phyloP scores from a whole-genome alignment of 2,113 vertebrate species.

The Dromaius novaehollandiae region DNA sequence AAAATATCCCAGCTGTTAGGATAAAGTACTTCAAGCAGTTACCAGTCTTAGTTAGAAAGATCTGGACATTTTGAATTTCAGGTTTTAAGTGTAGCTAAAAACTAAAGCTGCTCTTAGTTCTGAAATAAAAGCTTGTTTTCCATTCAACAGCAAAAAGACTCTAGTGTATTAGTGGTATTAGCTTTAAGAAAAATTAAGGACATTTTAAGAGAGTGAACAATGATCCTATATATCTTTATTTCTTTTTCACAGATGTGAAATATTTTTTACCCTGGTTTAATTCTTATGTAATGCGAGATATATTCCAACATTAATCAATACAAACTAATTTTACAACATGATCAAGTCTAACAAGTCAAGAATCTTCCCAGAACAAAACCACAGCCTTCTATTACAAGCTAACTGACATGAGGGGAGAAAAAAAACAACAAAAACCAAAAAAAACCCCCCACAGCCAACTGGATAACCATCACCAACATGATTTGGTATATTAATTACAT shows the following conservation, averaged over 20 bases:
- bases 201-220: fast-evolving
- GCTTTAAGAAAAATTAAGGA: neutral
- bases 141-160: neutral
- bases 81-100: neutral
- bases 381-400: neutral
- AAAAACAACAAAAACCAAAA: neutral
- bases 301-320: neutral
- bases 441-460: neutral
- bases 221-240: neutral
- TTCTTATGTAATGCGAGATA: neutral
- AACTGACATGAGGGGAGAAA: neutral
- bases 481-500: neutral
- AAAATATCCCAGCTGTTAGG: neutral
- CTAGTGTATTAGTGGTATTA: neutral
- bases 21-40: neutral
- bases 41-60: neutral
- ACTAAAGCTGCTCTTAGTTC: neutral
- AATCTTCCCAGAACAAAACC: neutral
- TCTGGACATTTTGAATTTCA: neutral
- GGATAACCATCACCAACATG: neutral
- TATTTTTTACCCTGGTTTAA: neutral
- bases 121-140: neutral
- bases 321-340: neutral
- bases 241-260: neutral
- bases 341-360: neutral